A percentile compares a stretch with the other conserved stretches of the same genome.
Evolutionary conservation across 2,888 invertebrate species (phyloP).

Genomic region (Drosophila fulvimacula): DNA sequence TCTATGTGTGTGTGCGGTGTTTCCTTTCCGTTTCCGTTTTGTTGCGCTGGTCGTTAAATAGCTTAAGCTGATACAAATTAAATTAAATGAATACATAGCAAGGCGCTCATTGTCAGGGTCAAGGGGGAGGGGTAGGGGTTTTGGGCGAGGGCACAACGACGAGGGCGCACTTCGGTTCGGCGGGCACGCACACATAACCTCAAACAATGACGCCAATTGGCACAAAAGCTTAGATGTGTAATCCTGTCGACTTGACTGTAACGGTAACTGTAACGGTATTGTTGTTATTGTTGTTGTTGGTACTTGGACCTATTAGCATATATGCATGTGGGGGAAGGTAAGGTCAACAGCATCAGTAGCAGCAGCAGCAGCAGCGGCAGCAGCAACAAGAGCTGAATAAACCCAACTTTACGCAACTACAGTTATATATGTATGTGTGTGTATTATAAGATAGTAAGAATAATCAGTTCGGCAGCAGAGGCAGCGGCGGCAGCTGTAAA

Average conservation of each 20-base stretch:
- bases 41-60: slow-evolving; percentile 55
- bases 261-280: slow-evolving; percentile 16
- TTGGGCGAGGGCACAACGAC: slow-evolving; percentile 30
- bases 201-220: slow-evolving; percentile 68
- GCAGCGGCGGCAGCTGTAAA: slow-evolving; percentile 28
- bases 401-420: slow-evolving; percentile 13
- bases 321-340: background rate
- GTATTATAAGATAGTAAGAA: slow-evolving; percentile 4
- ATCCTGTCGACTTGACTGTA: slow-evolving; percentile 41
- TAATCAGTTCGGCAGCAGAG: slow-evolving; percentile 27
- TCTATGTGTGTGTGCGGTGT: background rate
- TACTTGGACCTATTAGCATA: slow-evolving; percentile 10
- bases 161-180: slow-evolving; percentile 22
- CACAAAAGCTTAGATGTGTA: slow-evolving; percentile 58
- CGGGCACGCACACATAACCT: slow-evolving; percentile 48
- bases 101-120: slow-evolving; percentile 67
- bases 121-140: slow-evolving; percentile 32
- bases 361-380: slow-evolving; percentile 11
- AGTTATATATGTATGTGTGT: slow-evolving; percentile 4
- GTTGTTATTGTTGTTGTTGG: background rate
- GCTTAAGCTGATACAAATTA: slow-evolving; percentile 68
- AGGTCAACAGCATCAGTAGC: slow-evolving; percentile 46
- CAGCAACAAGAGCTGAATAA: slow-evolving; percentile 23
- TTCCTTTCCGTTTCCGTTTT: slow-evolving; percentile 61
- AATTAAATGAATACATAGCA: slow-evolving; percentile 67